Evolutionary conservation across 2,113 vertebrate genomes (phyloP), one percentile per base, ranked within the genome.

Genomic region (Mirza zaza): DNA sequence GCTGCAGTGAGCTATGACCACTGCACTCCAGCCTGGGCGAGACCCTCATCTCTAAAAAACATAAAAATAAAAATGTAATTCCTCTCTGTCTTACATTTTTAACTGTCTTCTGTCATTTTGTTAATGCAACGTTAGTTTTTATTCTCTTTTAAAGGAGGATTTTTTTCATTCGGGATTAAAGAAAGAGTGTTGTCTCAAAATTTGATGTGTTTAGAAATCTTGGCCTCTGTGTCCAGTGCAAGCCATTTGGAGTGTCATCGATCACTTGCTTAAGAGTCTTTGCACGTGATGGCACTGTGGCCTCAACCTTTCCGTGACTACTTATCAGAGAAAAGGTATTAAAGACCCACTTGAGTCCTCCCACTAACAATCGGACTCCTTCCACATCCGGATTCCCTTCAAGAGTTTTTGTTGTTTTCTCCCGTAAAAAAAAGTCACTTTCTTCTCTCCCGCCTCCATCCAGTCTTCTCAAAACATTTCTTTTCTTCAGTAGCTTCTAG

Each of bases 181-280:
- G 45, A 59, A 52, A 18, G 36, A 17, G 5, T 32, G 10, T 80
- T 68, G 70, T 36, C 68, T 70, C 55, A 59, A 3, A 50, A 11
- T 20, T 8, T 42, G 6, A 13, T 23, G 36, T n/a, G 29, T 50
- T 79, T 50, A 29, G 75, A n/a, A 11, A 10, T 20, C 21, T 63
- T 39, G 21, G 39, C 65, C 14, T 25, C 11, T 6, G 29, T 3
- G 67, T 50, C 0, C 8, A 34, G 3, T 5, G 0, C 5, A 18
- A 12, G 2, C 59, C 90, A 0, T n/a, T 20, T 42, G 2, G 8
- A n/a, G n/a, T 17, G 29, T 27, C 10, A 0, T 21, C 1, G 32
- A 32, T 27, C 2, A 1, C 5, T 52, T 29, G 57, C 8, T 0
- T 21, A 3, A 2, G 29, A 14, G 29, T 12, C 73, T 68, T 21